phyloP scores from a whole-genome alignment of 2,113 vertebrate genomes.

The Hoplias malabaricus region DNA sequence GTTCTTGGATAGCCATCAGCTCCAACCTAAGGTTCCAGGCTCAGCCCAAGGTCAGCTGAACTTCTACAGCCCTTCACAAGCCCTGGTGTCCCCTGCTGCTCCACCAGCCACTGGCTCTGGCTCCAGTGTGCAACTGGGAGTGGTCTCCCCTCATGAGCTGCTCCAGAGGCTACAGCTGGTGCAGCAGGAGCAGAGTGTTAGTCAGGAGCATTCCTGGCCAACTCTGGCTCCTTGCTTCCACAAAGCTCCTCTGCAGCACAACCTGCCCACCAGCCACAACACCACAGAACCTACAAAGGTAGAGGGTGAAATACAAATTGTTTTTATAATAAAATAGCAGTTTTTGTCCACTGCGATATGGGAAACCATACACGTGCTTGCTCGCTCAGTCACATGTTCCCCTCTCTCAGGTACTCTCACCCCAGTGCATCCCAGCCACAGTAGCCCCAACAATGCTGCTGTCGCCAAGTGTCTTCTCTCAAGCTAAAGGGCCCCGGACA shows the following conservation, averaged over 20 bases:
- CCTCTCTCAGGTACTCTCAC: conserved; percentile 62
- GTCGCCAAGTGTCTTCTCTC: conserved; percentile 85
- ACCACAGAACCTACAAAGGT: conserved; percentile 46
- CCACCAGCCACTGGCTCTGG: not conserved
- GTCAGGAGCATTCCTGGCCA: conserved; percentile 62
- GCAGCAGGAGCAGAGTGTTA: conserved; percentile 83
- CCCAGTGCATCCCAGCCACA: conserved; percentile 76
- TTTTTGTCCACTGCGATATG: no score
- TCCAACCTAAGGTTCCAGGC: not conserved
- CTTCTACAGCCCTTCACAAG: not conserved
- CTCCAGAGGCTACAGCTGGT: conserved; percentile 86
- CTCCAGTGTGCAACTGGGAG: conserved; percentile 43
- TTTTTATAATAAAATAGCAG: no score
- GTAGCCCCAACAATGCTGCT: conserved; percentile 78
- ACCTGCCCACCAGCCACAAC: conserved; percentile 62
- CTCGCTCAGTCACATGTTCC: not conserved
- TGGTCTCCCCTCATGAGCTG: conserved; percentile 85
- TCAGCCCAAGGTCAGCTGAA: conserved; percentile 8
- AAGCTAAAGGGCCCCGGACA: conserved; percentile 61
- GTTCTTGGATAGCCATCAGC: conserved; percentile 34
- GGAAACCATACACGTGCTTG: not conserved
- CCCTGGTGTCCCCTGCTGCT: not conserved
- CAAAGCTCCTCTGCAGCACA: conserved; percentile 63
- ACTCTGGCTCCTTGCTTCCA: conserved; percentile 83
- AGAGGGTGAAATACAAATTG: no score